phyloP scores from a whole-genome alignment of 1,140 invertebrate species.

The Drosophila mauritiana region DNA sequence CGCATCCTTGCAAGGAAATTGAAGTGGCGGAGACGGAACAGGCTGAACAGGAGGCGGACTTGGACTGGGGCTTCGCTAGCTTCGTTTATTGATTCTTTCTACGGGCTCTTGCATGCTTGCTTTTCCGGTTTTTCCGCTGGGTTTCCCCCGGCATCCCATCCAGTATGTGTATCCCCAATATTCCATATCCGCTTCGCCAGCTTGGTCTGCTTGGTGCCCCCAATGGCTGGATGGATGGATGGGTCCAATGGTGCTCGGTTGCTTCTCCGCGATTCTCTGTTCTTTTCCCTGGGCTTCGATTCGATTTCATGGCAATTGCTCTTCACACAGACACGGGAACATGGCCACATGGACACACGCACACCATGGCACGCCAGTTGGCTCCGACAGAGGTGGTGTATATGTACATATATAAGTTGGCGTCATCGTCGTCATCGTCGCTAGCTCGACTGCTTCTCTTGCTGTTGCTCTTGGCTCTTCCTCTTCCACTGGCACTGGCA shows the following conservation, averaged over 20 bases:
- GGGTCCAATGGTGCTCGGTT: conserved; percentile 51
- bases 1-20: conserved; percentile 31
- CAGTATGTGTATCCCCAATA: conserved; percentile 23
- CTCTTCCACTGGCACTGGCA: too few relatives aligned
- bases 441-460: conserved; percentile 61
- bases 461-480: conserved; percentile 56
- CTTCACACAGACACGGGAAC: conserved; percentile 22
- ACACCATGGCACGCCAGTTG: conserved; percentile 8
- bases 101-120: background rate
- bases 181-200: conserved; percentile 44
- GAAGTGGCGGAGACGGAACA: background rate
- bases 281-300: conserved; percentile 67
- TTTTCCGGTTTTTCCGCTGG: conserved; percentile 18
- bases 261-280: conserved; percentile 32
- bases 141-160: conserved; percentile 61
- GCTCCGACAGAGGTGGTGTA: conserved; percentile 3
- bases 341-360: conserved; percentile 5
- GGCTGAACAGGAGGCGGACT: conserved; percentile 24
- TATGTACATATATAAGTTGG: conserved; percentile 48
- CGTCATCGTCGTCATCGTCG: conserved; percentile 81
- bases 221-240: conserved; percentile 18
- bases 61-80: conserved; percentile 53
- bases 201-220: conserved; percentile 59
- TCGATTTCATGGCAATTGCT: conserved; percentile 77
- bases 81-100: conserved; percentile 62